These are phyloP conservation scores for Platycnemis pennipes DNA, from an alignment of 2,888 invertebrate species.

Conservation along the genomic window DNA sequence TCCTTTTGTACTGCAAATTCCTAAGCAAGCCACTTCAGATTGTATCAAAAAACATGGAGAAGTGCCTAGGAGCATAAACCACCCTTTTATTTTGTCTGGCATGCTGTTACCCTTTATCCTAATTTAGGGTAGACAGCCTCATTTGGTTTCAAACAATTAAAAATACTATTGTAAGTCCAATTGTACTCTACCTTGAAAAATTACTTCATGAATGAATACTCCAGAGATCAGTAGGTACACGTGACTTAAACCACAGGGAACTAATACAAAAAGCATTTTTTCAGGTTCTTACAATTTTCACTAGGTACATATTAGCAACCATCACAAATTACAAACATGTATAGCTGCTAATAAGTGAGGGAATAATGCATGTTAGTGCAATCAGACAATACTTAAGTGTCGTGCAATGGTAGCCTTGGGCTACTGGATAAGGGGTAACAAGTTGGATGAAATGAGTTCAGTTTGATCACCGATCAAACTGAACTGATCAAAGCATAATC, in stretches of 20 bases:
- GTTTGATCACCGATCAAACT: too few relatives aligned
- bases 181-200: not conserved
- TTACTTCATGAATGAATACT: not conserved
- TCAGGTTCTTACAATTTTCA: not conserved
- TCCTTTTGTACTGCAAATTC: not conserved
- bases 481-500: too few relatives aligned
- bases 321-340: not conserved
- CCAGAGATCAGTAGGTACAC: not conserved
- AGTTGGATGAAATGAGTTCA: not conserved
- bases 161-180: not conserved
- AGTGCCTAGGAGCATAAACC: not conserved
- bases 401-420: not conserved
- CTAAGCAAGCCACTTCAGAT: not conserved
- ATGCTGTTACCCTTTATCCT: not conserved
- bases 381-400: not conserved
- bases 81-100: not conserved
- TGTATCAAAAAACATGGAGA: not conserved
- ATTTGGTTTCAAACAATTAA: not conserved
- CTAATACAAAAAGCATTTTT: not conserved
- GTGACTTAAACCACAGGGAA: not conserved
- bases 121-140: not conserved
- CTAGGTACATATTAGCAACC: not conserved
- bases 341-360: not conserved
- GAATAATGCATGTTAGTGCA: not conserved
- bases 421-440: not conserved